Evolutionary conservation across 2,797 vertebrate species (phyloP).

Genomic region (Potorous gilbertii): DNA sequence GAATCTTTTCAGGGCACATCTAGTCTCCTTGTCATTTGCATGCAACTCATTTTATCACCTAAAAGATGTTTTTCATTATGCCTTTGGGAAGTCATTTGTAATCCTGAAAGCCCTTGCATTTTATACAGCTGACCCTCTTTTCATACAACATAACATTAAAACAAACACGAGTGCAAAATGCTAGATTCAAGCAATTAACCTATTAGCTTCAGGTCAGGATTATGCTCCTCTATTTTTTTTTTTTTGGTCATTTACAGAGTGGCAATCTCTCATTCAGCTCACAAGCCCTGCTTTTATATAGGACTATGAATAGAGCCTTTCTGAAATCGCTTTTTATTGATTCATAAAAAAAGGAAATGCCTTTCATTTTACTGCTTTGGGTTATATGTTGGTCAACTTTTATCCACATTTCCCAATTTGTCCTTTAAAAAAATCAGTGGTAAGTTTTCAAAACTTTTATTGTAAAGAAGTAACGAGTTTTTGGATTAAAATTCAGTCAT

Average conservation of each 20-base stretch:
- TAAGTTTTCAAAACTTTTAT: conserved; percentile 43
- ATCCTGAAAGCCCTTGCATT: conserved; percentile 70
- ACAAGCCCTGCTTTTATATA: not conserved
- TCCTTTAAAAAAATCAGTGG: conserved; percentile 12
- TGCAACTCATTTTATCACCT: conserved; percentile 83
- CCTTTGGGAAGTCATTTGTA: conserved; percentile 71
- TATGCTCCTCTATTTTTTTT: conserved; percentile 70
- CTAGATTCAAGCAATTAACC: conserved; percentile 82
- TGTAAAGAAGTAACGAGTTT: conserved; percentile 57
- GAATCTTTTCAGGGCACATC: conserved; percentile 83
- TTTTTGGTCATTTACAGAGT: conserved; percentile 77
- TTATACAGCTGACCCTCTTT: conserved; percentile 68
- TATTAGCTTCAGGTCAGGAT: conserved; percentile 77
- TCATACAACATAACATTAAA: conserved; percentile 68
- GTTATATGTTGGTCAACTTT: conserved; percentile 63
- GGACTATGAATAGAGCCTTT: conserved; percentile 69
- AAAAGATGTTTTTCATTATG: conserved; percentile 80
- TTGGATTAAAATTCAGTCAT: conserved; percentile 33
- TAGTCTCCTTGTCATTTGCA: conserved; percentile 83
- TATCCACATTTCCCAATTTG: conserved; percentile 47
- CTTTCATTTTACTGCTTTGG: conserved; percentile 60
- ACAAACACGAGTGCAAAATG: conserved; percentile 73
- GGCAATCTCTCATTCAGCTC: conserved; percentile 73
- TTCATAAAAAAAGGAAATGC: conserved; percentile 62
- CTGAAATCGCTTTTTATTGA: conserved; percentile 73